Evolutionary conservation across 2,888 invertebrate genomes (phyloP), one percentile per base, ranked within the genome.

Genomic region (Lacanobia wlatinum): DNA sequence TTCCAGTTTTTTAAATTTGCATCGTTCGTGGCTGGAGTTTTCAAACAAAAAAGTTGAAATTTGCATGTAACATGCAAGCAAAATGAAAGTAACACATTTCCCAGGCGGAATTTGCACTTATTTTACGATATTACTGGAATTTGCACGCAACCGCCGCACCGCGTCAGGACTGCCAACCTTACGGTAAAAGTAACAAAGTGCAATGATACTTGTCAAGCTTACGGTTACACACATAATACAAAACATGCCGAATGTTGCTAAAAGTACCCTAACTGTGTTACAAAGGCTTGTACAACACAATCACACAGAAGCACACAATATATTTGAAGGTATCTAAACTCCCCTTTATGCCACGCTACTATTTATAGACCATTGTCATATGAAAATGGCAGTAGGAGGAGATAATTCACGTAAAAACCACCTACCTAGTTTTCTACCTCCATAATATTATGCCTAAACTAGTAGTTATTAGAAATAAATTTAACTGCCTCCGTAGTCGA

Each of bases 51-150:
- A 68, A 40, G 23, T 59, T 52, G 8, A 46, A 77, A 81, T 81
- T 78, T 77, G 73, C 84, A 76, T 76, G 73, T 60, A 66, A 75
- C 80, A 81, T 83, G 78, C 80, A 83, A 84, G 66, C 70, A 77
- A 81, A 80, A 83, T 85, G 71, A 81, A 85, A 84, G 74, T 79
- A 73, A 82, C 74, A 75, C 73, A 65, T 81, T 83, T 63, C 71
- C 61, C 14, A 52, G 46, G 16, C 18, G 53, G 66, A 66, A 79
- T 79, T 76, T 76, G 60, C 72, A 79, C 84, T 73, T 70, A 78
- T 70, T 83, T 78, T 55, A 71, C 56, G 62, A 76, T 69, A 70
- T 83, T 70, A 80, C 70, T 56, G 72, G 65, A 70, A 82, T 70
- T 64, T 40, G 28, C 82, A 84, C 74, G 74, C 72, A 71, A 82